Evolutionary conservation across 37 sponge, comb jelly and placozoan genomes (phyloP).

Genomic region (Diacarnus erythraeanus): DNA sequence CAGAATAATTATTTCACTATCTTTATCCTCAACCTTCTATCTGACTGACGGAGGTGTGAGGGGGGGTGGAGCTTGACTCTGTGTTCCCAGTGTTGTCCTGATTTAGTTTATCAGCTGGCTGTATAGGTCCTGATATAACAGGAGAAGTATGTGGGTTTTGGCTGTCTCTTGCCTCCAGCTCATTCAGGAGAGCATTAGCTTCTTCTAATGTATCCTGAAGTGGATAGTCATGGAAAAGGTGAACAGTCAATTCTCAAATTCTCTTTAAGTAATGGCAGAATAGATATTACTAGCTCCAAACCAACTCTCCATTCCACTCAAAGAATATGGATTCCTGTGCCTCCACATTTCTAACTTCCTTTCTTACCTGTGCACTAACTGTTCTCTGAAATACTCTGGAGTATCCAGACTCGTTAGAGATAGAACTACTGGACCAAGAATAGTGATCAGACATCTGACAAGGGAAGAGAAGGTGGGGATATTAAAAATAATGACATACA

Average conservation of each 20-base stretch:
- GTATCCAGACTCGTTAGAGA: conserved; percentile 86
- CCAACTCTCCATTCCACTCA: not conserved
- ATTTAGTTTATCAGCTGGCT: not conserved
- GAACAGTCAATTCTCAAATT: not conserved
- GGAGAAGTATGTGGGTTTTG: not conserved
- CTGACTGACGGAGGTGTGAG: not conserved
- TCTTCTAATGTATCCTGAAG: conserved; percentile 85
- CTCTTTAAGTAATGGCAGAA: not conserved
- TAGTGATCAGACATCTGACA: conserved; percentile 48
- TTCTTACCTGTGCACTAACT: conserved; percentile 86
- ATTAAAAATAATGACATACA: no score
- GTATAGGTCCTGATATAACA: not conserved
- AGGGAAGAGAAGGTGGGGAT: not conserved
- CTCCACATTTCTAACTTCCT: not conserved
- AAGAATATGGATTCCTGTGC: not conserved
- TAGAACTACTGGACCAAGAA: conserved; percentile 41
- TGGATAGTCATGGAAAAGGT: not conserved
- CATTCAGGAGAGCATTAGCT: conserved; percentile 73
- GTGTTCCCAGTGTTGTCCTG: not conserved
- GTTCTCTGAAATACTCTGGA: conserved; percentile 87
- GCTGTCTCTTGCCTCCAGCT: conserved; percentile 69
- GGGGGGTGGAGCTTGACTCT: not conserved
- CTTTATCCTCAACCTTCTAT: not conserved
- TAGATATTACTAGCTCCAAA: no score
- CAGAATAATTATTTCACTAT: not conserved